Base-by-base conservation (phyloP, 2,888 invertebrate genomes). In the Barypeithes pellucidus region DNA sequence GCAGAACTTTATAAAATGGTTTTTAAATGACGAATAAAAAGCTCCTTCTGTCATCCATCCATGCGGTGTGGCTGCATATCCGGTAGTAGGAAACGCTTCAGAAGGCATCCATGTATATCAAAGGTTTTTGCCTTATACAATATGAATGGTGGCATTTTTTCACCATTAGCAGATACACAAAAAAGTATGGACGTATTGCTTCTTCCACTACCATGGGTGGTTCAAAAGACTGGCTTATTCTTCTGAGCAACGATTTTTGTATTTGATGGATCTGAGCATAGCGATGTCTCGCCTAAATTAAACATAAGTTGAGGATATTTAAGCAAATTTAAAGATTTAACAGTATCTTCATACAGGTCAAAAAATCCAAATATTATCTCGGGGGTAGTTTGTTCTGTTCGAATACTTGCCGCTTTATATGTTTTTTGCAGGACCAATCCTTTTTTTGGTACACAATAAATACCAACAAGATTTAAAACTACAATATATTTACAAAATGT, bases 21-120 rank as follows among this genome's bases (percentile, higher is more conserved):
- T 12, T 52, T 52, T 52, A 52, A 52, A 52, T 7, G 2, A 52
- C 7, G 16, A 20, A 9, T 12, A 52, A 52, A 52, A 52, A 7
- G 52, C 18, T 2, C 11, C 22, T 9, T 5, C n/a, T 3, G 52
- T 52, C 52, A 52, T 52, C 18, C 52, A 20, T 3, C 52, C 18
- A 24, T 24, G 1, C 7, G 5, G 52, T 16, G 52, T 52, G 3
- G n/a, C 52, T n/a, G 22, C 12, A 52, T 52, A 52, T 4, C 52
- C 52, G 2, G 52, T 52, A 24, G n/a, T n/a, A n/a, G n/a, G n/a
- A n/a, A n/a, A n/a, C n/a, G n/a, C n/a, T n/a, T n/a, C n/a, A n/a
- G n/a, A n/a, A n/a, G n/a, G n/a, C n/a, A n/a, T n/a, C n/a, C n/a
- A n/a, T n/a, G n/a, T n/a, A n/a, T n/a, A 20, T 52, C 7, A 22